Evolutionary conservation across 2,888 invertebrate genomes (phyloP), one percentile per base, ranked within the genome.

Genomic region (Macropis europaea): DNA sequence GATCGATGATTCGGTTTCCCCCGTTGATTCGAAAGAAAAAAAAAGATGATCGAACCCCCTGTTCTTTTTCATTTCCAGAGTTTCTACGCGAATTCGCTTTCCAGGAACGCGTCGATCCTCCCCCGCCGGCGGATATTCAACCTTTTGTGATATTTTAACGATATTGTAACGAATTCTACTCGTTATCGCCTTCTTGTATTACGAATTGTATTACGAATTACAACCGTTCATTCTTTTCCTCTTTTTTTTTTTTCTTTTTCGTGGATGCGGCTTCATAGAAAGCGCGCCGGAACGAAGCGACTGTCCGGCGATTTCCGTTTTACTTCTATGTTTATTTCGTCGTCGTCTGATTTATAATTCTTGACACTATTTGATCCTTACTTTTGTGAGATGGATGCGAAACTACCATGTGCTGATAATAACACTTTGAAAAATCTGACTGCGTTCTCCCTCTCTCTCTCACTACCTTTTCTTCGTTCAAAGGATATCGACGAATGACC

Each of bases 61-160:
- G n/a, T n/a, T n/a, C n/a, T n/a, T n/a, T n/a, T n/a, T n/a, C n/a
- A n/a, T n/a, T n/a, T n/a, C n/a, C n/a, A n/a, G n/a, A n/a, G n/a
- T n/a, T n/a, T n/a, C n/a, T n/a, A n/a, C n/a, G n/a, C n/a, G n/a
- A n/a, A n/a, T n/a, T n/a, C n/a, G n/a, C n/a, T n/a, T n/a, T n/a
- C n/a, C n/a, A n/a, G n/a, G n/a, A n/a, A n/a, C 11, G 36, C 0
- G 32, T 19, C 11, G n/a, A 7, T 6, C 7, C 22, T 47, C 22
- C 13, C 24, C 9, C 45, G 28, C 45, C 83, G 81, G 83, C 83
- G 78, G 86, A 89, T 87, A 87, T 87, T 86, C 84, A 63, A 87
- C 84, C 84, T 88, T n/a, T n/a, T 90, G 89, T 89, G 89, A 90
- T 90, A 90, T 89, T 89, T 88, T 89, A n/a, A 87, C 83, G 86